Evolutionary conservation across 2,797 vertebrate species (phyloP), one percentile per base, ranked within the genome.

Genomic region (Cyclura pinguis): DNA sequence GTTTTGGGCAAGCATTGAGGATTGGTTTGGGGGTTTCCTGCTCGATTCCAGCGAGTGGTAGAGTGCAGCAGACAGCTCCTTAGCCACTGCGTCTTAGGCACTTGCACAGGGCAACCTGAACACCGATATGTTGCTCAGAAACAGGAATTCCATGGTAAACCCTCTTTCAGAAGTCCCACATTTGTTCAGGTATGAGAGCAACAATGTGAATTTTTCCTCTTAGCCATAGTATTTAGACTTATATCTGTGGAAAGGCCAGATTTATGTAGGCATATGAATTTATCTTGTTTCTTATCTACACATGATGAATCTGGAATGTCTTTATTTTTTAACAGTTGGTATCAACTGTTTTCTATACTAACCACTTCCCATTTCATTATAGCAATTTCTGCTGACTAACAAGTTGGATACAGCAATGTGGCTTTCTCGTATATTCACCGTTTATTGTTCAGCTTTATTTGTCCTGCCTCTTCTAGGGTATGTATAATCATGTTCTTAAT

Each of bases 341-440:
- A 32, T 12, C n/a, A 35, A 38, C 72, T 24, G 9, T 90, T 8
- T 89, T 92, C 88, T 81, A 77, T 76, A 29, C 47, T 7, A 20
- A 78, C 22, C 87, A 84, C 16, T 92, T 4, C 38, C 67, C 91
- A 92, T 93, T 96, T 85, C 89, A 86, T 95, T 96, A 35, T 96
- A 99, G 99, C 99, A 99, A 98, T 99, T 98, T 97, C 95, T 99
- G 96, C 97, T 99, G 98, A 97, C 97, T 93, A 99, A 99, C 96
- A 99, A 99, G 94, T 95, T 99, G 97, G 99, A 99, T 96, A 99
- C 99, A 1, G 98, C 98, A 13, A 99, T 99, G 99, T 99, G 99
- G 99, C 98, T 99, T 93, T 99, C 99, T 69, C 98, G 99, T 8
- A 97, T 99, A 94, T 99, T 99, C 97, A 99, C 99, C 0, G 98